A percentile compares a stretch with the other conserved stretches of the same genome.
These are phyloP conservation scores for Propithecus deckenii DNA, from an alignment of 2,797 vertebrate species.

Conservation along the genomic window DNA sequence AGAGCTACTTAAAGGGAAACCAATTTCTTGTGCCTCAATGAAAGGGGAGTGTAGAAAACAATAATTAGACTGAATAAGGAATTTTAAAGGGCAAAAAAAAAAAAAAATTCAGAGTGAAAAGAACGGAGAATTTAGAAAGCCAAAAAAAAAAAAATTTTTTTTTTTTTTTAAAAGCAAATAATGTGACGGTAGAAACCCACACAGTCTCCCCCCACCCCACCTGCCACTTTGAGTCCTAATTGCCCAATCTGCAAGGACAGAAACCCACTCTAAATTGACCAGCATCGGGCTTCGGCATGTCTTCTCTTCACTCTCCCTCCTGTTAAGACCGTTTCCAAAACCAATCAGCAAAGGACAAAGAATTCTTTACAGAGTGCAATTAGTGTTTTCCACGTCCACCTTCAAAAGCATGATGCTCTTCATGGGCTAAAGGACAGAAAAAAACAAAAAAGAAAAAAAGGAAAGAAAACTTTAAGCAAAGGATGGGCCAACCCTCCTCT, in stretches of 20 bases:
- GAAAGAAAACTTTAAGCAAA: conserved; percentile 80
- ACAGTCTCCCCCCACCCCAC: conserved; percentile 63
- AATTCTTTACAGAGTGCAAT: conserved; percentile 81
- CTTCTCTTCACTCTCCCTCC: conserved; percentile 79
- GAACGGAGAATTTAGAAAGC: conserved; percentile 60
- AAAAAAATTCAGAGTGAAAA: conserved; percentile 12
- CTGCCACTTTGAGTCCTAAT: conserved; percentile 73
- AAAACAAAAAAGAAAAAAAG: conserved; percentile 79
- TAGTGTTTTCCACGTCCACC: conserved; percentile 92
- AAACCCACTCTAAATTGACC: conserved; percentile 74
- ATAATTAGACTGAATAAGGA: conserved; percentile 50
- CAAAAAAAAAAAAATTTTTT: background rate
- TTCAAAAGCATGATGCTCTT: conserved; percentile 98
- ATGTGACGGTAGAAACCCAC: conserved; percentile 30
- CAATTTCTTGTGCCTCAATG: conserved; percentile 40
- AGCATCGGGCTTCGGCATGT: conserved; percentile 70
- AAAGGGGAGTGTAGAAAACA: conserved; percentile 73
- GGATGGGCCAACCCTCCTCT: conserved; percentile 77
- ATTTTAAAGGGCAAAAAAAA: conserved; percentile 33
- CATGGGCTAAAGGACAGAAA: conserved; percentile 90
- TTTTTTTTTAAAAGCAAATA: conserved; percentile 40
- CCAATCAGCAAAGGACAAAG: conserved; percentile 68
- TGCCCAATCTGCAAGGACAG: conserved; percentile 70
- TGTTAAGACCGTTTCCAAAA: conserved; percentile 79
- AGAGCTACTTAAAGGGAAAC: conserved; percentile 71